Percentiles rank a stretch among this genome's conserved stretches.
Conservation (phyloP, 2,797 vertebrate species). For the Clarias pachynema region DNA sequence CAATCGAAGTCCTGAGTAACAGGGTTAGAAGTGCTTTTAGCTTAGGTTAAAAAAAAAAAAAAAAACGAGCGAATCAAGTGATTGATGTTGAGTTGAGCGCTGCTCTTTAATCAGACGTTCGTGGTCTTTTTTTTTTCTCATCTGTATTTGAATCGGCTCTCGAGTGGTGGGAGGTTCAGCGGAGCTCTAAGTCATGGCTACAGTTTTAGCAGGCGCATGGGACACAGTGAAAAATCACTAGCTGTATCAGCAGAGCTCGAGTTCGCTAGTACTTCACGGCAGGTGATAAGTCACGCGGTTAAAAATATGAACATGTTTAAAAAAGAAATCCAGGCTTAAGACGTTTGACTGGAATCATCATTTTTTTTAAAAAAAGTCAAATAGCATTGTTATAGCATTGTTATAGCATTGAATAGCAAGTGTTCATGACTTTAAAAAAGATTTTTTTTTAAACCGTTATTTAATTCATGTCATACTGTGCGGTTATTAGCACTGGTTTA, state of each 20-base stretch:
- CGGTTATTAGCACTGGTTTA: background rate
- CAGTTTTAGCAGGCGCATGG: constrained; percentile 20
- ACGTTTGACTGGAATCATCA: background rate
- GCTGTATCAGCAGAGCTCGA: constrained; percentile 17
- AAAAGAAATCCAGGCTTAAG: constrained; percentile 3
- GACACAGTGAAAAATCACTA: constrained; percentile 6
- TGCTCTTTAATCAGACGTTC: constrained; percentile 20
- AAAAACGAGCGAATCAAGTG: background rate
- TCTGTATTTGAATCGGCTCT: background rate
- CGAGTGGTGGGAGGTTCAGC: constrained; percentile 15
- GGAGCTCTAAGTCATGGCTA: constrained; percentile 19
- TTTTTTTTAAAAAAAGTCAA: background rate
- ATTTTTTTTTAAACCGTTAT: background rate
- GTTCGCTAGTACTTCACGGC: background rate
- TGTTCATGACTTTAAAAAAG: background rate
- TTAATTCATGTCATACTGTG: background rate
- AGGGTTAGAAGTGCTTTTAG: background rate
- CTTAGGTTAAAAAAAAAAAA: background rate
- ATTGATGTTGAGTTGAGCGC: background rate
- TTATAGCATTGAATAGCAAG: too few species aligned
- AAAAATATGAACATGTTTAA: constrained; percentile 14
- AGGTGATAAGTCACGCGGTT: constrained; percentile 1
- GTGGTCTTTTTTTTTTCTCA: background rate
- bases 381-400: too few species aligned
- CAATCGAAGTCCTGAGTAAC: constrained; percentile 9